phyloP scores from a whole-genome alignment of 2,888 invertebrate species.

The Tryphoninae sp. region DNA sequence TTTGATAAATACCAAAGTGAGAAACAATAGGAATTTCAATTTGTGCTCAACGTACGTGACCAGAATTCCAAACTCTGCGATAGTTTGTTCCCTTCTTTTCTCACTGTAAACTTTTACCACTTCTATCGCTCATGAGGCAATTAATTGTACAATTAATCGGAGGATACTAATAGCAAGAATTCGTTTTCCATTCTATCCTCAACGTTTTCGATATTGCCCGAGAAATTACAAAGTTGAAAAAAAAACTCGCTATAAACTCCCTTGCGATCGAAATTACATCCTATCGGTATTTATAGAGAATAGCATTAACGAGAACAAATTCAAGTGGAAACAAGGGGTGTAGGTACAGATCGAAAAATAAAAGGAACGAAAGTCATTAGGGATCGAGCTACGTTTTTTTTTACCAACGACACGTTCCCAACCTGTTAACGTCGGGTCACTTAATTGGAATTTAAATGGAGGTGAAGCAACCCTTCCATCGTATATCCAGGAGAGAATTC shows the following conservation, averaged over 20 bases:
- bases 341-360: conserved; percentile 16
- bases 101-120: not conserved
- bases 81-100: conserved; percentile 53
- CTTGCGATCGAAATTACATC: too few species aligned
- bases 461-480: conserved; percentile 51
- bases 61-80: conserved; percentile 63
- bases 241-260: too few species aligned
- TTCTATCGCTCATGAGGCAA: conserved; percentile 28
- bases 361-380: conserved; percentile 13
- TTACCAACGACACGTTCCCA: conserved; percentile 53
- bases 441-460: conserved; percentile 75
- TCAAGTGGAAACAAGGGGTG: conserved; percentile 1
- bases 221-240: not conserved
- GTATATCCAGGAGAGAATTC: too few species aligned
- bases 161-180: conserved; percentile 23
- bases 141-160: conserved; percentile 46
- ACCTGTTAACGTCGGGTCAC: conserved; percentile 73
- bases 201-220: not conserved
- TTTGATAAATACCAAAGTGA: conserved; percentile 72
- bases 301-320: too few species aligned
- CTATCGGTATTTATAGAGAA: too few species aligned
- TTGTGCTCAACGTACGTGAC: conserved; percentile 73
- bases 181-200: not conserved
- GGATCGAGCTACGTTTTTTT: conserved; percentile 17
- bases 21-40: conserved; percentile 77